phyloP scores from a whole-genome alignment of 2,888 invertebrate species.

The Callyntrura guangdongensis region DNA sequence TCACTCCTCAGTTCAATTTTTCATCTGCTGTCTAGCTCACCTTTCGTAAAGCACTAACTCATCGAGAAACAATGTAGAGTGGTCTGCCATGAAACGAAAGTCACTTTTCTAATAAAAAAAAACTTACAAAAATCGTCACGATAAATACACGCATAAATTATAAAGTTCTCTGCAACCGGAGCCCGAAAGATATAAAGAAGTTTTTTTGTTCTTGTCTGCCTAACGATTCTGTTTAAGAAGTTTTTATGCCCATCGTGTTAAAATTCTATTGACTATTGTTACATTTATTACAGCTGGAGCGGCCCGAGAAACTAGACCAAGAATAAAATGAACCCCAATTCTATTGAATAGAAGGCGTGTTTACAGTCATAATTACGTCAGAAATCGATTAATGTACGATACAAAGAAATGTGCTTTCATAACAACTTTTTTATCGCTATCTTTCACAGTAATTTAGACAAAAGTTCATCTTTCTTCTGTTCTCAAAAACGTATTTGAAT shows the following conservation, averaged over 20 bases:
- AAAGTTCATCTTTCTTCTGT: constrained; percentile 52
- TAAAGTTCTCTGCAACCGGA: background rate
- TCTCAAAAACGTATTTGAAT: constrained; percentile 59
- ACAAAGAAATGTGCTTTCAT: constrained; percentile 82
- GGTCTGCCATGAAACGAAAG: background rate
- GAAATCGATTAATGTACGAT: constrained; percentile 84
- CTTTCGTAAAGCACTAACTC: background rate
- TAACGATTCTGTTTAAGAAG: constrained; percentile 23
- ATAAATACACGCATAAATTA: constrained; percentile 48
- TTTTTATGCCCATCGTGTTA: background rate
- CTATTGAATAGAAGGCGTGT: constrained; percentile 84
- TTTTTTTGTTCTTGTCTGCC: background rate
- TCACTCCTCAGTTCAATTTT: too few species aligned
- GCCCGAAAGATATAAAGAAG: background rate
- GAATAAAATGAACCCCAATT: constrained; percentile 56
- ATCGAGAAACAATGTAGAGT: constrained; percentile 8
- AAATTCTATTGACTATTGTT: constrained; percentile 45
- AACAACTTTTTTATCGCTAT: constrained; percentile 77
- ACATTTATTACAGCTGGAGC: constrained; percentile 30
- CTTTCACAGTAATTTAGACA: constrained; percentile 69
- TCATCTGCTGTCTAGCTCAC: background rate
- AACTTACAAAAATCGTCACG: constrained; percentile 12
- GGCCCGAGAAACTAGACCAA: constrained; percentile 64
- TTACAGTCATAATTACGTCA: constrained; percentile 84
- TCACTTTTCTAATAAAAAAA: background rate